Base-by-base conservation (phyloP, 1,140 invertebrate genomes). In the Drosophila varians region DNA sequence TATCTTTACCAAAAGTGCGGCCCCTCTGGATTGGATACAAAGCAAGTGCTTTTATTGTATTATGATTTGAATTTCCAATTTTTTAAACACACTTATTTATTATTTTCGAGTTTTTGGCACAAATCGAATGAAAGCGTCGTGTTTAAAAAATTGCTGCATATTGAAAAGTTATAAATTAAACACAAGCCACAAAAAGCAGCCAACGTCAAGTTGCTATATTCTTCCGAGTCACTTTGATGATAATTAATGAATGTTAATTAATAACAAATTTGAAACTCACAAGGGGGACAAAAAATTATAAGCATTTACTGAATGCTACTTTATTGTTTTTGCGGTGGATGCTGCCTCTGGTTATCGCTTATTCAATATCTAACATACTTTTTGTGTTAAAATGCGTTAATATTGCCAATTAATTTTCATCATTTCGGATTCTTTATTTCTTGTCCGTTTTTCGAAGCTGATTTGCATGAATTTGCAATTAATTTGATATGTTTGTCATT, bases 391-490 rank as follows among this genome's bases (percentile, higher is more conserved):
- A 78, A 84, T 40, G 60, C 79, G 74, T 74, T 78, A 73, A 83
- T 83, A 74, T 74, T 71, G 79, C 58, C 79, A 83, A 83, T 83
- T 83, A 83, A 83, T 83, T 78, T 83, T 58, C 62, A 74, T 62
- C 79, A 66, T 66, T 66, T 66, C 19, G 36, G 3, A 66, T 66
- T 66, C 46, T 66, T 60, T 64, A 49, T 34, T 61, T 49, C 68
- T 55, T 61, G 43, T 70, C 26, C 69, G 61, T 55, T 58, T 69
- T 68, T 74, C 62, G 52, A 49, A 16, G 26, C 40, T 60, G 57
- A 83, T 83, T 83, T 83, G 79, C 79, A 83, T 83, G 64, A 83
- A 78, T 74, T 74, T 45, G 64, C 79, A 83, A 83, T 83, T 83
- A 83, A 82, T 83, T 80, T 76, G 45, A 82, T 77, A 52, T 65